Percentiles rank a stretch among this genome's conserved stretches.
Evolutionary conservation across 2,888 invertebrate genomes (phyloP).

Genomic region (Sthenelais limicola): DNA sequence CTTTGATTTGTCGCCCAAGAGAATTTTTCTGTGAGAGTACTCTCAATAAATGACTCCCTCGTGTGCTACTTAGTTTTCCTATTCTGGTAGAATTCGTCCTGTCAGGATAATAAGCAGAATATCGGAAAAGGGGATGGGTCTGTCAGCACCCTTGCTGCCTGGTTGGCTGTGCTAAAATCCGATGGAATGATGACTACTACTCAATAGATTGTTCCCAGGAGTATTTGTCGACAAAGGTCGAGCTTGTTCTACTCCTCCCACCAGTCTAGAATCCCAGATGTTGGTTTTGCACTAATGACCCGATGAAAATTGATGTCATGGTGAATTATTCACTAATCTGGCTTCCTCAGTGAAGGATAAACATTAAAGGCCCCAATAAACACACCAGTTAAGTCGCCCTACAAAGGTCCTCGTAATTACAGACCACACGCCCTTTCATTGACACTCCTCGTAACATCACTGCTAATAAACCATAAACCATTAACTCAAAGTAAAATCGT

Average conservation of each 20-base stretch:
- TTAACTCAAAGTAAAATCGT: constrained; percentile 29
- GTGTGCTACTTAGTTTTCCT: too few relatives aligned
- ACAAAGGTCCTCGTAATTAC: constrained; percentile 1
- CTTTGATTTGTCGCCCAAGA: too few relatives aligned
- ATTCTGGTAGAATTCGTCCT: too few relatives aligned
- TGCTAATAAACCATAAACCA: constrained; percentile 32
- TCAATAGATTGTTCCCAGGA: too few relatives aligned
- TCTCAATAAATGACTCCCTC: too few relatives aligned
- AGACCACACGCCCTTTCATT: background rate
- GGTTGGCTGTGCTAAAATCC: too few relatives aligned
- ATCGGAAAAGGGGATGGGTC: too few relatives aligned
- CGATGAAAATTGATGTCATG: background rate
- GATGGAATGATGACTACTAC: too few relatives aligned
- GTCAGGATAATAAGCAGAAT: too few relatives aligned
- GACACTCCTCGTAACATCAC: background rate
- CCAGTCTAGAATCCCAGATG: constrained; percentile 14
- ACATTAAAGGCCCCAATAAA: constrained; percentile 24
- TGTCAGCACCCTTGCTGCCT: too few relatives aligned
- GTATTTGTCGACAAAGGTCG: too few relatives aligned
- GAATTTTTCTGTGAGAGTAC: too few relatives aligned
- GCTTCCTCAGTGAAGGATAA: background rate
- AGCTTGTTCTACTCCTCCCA: background rate
- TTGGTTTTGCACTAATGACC: constrained; percentile 30
- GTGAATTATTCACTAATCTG: constrained; percentile 4
- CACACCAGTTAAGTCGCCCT: constrained; percentile 20